A percentile compares a stretch with the other conserved stretches of the same genome.
phyloP scores from a whole-genome alignment of 2,797 vertebrate genomes.

The Trichosurus vulpecula region DNA sequence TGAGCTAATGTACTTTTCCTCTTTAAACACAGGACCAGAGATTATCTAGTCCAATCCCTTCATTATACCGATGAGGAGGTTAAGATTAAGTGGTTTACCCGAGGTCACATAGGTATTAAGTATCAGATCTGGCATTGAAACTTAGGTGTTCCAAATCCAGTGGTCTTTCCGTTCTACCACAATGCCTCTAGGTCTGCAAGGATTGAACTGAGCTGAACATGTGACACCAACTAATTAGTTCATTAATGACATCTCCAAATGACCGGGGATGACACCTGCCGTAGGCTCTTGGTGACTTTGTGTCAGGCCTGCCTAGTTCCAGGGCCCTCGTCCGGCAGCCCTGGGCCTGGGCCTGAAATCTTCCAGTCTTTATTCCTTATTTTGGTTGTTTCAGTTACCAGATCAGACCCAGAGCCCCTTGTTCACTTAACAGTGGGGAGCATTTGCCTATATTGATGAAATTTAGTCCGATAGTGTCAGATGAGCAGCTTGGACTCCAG shows the following conservation, averaged over 20 bases:
- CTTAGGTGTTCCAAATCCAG: not conserved
- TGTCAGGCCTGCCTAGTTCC: not conserved
- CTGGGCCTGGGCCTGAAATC: not conserved
- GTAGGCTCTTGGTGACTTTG: not conserved
- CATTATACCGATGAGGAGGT: not conserved
- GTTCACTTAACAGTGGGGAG: not conserved
- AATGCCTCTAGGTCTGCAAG: not conserved
- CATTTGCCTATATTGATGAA: not conserved
- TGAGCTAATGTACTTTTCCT: not conserved
- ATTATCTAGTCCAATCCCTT: not conserved
- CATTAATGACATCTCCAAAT: not conserved
- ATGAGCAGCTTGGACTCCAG: conserved; percentile 10
- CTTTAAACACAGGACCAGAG: not conserved
- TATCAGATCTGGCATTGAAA: not conserved
- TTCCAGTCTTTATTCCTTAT: not conserved
- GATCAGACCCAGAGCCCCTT: not conserved
- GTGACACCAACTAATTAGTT: not conserved
- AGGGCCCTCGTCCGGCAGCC: not conserved
- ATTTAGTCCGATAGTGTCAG: conserved; percentile 13
- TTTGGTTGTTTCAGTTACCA: not conserved
- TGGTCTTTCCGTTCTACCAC: too few relatives aligned
- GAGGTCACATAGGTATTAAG: not conserved
- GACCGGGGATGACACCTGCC: not conserved
- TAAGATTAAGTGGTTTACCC: not conserved
- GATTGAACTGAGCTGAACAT: not conserved